These are phyloP conservation scores for Bolborhynchus lineola DNA, from an alignment of 2,113 vertebrate genomes.

Conservation along the genomic window DNA sequence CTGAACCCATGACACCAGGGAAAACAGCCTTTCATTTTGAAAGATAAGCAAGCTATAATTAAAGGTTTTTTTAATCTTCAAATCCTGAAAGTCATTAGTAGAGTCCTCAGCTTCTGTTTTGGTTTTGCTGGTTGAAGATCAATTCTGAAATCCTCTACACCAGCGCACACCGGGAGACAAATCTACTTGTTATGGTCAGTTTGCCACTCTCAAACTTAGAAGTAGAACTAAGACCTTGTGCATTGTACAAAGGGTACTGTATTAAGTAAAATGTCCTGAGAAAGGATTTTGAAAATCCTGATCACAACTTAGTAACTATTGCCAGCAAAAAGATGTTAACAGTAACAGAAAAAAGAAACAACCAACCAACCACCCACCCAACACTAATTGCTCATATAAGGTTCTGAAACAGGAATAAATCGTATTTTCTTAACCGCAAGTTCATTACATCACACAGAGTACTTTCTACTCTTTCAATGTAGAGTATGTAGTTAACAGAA, in stretches of 20 bases:
- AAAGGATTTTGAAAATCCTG: not conserved
- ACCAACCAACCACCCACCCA: no score
- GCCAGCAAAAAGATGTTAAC: not conserved
- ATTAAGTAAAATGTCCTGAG: not conserved
- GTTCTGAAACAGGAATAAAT: not conserved
- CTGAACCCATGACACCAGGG: no score
- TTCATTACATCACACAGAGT: not conserved
- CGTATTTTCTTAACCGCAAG: not conserved
- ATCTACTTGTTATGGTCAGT: not conserved
- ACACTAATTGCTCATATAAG: not conserved
- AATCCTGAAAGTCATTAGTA: not conserved
- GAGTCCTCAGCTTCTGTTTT: not conserved
- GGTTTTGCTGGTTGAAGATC: not conserved
- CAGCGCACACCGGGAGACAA: rapidly evolving
- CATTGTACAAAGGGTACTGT: not conserved
- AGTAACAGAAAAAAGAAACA: not conserved
- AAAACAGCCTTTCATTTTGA: not conserved
- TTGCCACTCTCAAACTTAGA: not conserved
- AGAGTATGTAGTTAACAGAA: not conserved
- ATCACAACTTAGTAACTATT: not conserved
- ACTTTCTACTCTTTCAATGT: not conserved
- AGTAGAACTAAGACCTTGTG: not conserved
- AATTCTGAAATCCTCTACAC: not conserved
- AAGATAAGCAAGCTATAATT: not conserved
- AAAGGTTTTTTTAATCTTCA: not conserved